Base-by-base conservation (phyloP, 2,113 vertebrate species). In the Oenanthe melanoleuca region DNA sequence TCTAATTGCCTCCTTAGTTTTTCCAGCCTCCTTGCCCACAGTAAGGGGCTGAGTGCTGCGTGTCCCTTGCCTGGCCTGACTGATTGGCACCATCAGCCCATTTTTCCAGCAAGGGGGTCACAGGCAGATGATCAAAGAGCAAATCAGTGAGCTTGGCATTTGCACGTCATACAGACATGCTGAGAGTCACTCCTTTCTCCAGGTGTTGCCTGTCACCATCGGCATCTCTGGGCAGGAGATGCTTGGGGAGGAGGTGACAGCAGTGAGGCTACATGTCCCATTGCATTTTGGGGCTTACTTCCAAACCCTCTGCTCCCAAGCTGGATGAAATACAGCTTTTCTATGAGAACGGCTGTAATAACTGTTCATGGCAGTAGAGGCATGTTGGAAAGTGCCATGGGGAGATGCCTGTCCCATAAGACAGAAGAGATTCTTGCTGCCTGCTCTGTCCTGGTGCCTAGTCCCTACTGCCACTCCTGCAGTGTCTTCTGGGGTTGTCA, bases 311-410 rank as follows among this genome's bases (percentile, higher is more conserved):
- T 1, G 1, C 29, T 92, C 47, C 88, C 24, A 64, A 56, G 38
- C 25, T 2, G 4, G n/a, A 13, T 34, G 33, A 86, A 88, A 75
- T 2, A 2, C 4, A 25, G 29, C 26, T 89, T 89, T 87, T 71
- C 33, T 52, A 24, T 37, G 19, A 26, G 31, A 88, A 31, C 18
- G 75, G 53, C 66, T 38, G 19, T 49, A 80, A 64, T 21, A 70
- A 57, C 2, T 11, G 7, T 60, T 40, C 0, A 0, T 69, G 37
- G 44, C 5, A 5, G 45, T 24, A 38, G 45, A 69, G n/a, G 20
- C 14, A 47, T 0, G 1, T 40, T 52, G 17, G 29, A 57, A 82
- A 93, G 37, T 56, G 21, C 38, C 29, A 9, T 6, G 3, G 60
- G 55, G 50, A 89, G 45, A n/a, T 65, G 47, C 34, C 29, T 8